These are phyloP conservation scores for Limnephilus rhombicus DNA, from an alignment of 2,888 invertebrate species.

Conservation along the genomic window DNA sequence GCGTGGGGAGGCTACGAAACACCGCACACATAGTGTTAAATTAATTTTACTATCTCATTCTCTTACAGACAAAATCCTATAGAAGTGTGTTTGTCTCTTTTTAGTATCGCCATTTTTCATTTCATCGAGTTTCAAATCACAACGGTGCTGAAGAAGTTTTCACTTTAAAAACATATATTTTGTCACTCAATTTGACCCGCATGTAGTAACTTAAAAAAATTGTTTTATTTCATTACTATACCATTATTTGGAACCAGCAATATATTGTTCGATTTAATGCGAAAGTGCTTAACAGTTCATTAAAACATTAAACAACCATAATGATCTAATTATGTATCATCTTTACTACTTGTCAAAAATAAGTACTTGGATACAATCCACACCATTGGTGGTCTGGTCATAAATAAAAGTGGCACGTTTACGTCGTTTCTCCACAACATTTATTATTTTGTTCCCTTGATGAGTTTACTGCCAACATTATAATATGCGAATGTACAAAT, in stretches of 20 bases:
- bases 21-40: too few species aligned
- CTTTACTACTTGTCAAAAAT: not conserved
- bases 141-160: too few species aligned
- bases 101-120: too few species aligned
- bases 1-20: too few species aligned
- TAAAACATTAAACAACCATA: not conserved
- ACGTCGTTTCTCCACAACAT: conserved; percentile 45
- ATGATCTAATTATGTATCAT: not conserved
- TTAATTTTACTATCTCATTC: too few species aligned
- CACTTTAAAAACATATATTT: too few species aligned
- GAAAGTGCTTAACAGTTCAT: not conserved
- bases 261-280: not conserved
- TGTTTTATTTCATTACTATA: not conserved
- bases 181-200: not conserved
- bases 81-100: too few species aligned
- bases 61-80: too few species aligned
- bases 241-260: not conserved
- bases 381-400: conserved; percentile 54
- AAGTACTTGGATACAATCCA: conserved; percentile 19
- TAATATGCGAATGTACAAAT: not conserved
- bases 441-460: conserved; percentile 30
- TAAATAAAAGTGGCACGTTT: conserved; percentile 60
- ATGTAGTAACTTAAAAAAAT: not conserved
- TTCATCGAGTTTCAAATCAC: too few species aligned
- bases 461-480: conserved; percentile 28